These are phyloP conservation scores for Pteronura brasiliensis DNA, from an alignment of 2,113 vertebrate species.

Conservation along the genomic window DNA sequence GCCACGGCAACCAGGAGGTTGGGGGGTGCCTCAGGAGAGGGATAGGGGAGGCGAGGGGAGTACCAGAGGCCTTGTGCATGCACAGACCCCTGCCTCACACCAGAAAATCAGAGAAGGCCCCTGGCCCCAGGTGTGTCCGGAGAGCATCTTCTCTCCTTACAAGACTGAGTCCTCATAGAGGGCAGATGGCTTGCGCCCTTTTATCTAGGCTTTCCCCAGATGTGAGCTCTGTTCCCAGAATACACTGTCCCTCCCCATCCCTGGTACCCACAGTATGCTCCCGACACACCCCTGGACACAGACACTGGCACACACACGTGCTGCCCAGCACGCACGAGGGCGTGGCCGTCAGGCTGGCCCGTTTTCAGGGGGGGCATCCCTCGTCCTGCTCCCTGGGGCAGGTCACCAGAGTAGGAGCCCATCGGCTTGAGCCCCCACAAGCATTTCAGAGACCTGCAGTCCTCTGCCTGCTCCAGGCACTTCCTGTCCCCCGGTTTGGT, in stretches of 20 bases:
- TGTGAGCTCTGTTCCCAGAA: neutral
- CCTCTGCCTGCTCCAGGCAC: neutral
- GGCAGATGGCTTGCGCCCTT: accelerated
- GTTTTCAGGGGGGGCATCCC: neutral
- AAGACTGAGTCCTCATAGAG: accelerated
- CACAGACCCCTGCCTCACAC: no score
- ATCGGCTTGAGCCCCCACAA: neutral
- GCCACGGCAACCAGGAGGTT: neutral
- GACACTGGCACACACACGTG: no score
- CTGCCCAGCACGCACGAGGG: accelerated
- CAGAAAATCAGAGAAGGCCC: neutral
- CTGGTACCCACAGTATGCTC: accelerated
- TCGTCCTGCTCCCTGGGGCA: accelerated
- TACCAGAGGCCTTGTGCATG: neutral
- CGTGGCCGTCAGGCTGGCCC: neutral
- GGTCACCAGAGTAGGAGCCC: no score
- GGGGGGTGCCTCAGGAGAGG: neutral
- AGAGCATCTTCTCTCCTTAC: no score
- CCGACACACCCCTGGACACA: neutral
- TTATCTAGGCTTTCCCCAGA: neutral
- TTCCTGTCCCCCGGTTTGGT: neutral
- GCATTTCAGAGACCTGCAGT: accelerated
- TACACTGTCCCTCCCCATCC: neutral
- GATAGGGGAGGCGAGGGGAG: accelerated
- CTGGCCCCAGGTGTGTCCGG: accelerated